Evolutionary conservation across 2,888 invertebrate species (phyloP), one percentile per base, ranked within the genome.

Genomic region (Heliothis peltigera): DNA sequence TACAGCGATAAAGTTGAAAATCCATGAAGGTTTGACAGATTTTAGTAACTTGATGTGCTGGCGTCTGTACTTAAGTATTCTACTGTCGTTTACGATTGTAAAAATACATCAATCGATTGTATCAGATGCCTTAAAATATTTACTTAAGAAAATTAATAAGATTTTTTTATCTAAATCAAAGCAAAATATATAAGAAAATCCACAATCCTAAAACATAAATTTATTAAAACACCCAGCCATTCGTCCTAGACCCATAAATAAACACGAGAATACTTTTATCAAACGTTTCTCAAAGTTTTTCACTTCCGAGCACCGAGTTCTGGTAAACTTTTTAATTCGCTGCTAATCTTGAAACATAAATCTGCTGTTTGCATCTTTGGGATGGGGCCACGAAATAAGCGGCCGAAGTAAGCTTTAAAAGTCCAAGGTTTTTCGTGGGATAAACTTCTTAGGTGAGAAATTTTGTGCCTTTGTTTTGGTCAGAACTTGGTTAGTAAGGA

Each of bases 341-440:
- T 65, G 81, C 83, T 86, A 86, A 87, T 86, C 86, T 86, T 65
- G 76, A 72, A 62, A 81, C 86, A 85, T 87, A 86, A 87, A 85
- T 87, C 84, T 84, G 77, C 67, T 81, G 84, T 84, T 83, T 80
- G 80, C 82, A 83, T 85, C 82, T 85, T 84, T 71, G 39, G 48
- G 54, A 32, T 43, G 49, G 44, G 52, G 75, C 59, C 25, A 46
- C 7, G 48, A 69, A 53, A 63, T 17, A 5, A 56, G 71, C 69
- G 77, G 47, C 43, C 0, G 15, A 6, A 15, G 8, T 0, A 10
- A 0, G 35, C 18, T 32, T 39, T 8, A 1, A 5, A 21, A 5
- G 4, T 42, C 4, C 10, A 0, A 0, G 18, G 1, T n/a, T 32
- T 28, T 46, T 44, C 8, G 4, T 17, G 19, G 12, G 18, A 48